Base-by-base conservation (phyloP, 2,113 vertebrate genomes). In the Eulemur macaco region DNA sequence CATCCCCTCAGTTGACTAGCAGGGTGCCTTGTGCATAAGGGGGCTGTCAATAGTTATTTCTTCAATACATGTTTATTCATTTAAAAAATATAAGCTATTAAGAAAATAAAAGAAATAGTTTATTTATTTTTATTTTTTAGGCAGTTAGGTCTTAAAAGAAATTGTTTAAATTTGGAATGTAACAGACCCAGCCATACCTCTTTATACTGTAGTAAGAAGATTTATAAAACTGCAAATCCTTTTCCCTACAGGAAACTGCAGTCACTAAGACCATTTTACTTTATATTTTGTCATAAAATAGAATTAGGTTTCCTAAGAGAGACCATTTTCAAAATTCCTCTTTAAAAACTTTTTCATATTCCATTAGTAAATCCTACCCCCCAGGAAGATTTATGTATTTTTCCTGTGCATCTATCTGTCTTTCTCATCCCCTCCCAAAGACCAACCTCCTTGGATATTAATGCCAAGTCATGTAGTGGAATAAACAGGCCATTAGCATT, bases 401-500 rank as follows among this genome's bases (percentile, higher is more conserved):
- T 71, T 29, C 25, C 14, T 63, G 8, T 45, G 42, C 1, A 56
- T 31, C 13, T 92, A 56, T 31, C 13, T 92, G 31, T 89, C 39
- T 84, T 42, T 95, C 94, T 96, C 47, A 86, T 97, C 37, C 12
- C 21, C 42, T 77, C 4, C n/a, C n/a, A 60, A 86, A 89, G 37
- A 92, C 58, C 71, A 90, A 87, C 42, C 27, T 95, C 12, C 27
- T 86, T 81, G 20, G 60, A 81, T 96, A 95, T 94, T 83, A 96
- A 96, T 95, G 58, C 34, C 66, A 92, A 88, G 45, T 63, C 78
- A 94, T 93, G 69, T 66, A 60, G 52, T 76, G 37, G 68, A 74
- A 94, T 96, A 97, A 97, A 96, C 64, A 96, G 86, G 10, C 37
- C 63, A 92, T 97, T 96, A 90, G 37, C 82, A 94, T 97, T 91